phyloP scores from a whole-genome alignment of 2,888 invertebrate species.

The Torymus aiolomorphi region DNA sequence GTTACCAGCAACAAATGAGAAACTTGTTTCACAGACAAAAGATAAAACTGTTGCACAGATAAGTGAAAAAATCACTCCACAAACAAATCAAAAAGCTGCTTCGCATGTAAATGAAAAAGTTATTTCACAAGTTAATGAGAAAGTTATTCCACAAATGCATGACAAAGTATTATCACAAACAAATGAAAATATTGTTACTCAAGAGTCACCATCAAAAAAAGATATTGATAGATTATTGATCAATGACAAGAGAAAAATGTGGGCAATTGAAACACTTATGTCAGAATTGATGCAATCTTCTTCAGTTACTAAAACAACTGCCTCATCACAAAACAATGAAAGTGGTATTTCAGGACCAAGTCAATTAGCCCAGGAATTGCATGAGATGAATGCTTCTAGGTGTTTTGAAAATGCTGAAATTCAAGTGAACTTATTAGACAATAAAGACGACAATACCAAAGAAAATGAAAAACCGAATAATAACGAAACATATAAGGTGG shows the following conservation, averaged over 20 bases:
- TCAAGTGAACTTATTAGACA: slow-evolving; percentile 53
- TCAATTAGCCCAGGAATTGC: slow-evolving; percentile 64
- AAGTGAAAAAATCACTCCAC: too few species aligned
- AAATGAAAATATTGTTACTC: neutral
- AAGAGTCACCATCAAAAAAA: slow-evolving; percentile 23
- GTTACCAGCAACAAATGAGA: slow-evolving; percentile 13
- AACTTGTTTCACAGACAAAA: too few species aligned
- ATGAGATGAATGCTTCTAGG: slow-evolving; percentile 62
- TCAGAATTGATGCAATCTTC: slow-evolving; percentile 65
- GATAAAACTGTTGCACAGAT: too few species aligned
- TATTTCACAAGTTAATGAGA: too few species aligned
- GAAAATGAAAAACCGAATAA: slow-evolving; percentile 27
- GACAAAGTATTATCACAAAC: neutral
- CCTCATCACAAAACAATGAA: slow-evolving; percentile 32
- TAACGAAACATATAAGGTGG: slow-evolving; percentile 32
- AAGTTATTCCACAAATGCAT: too few species aligned
- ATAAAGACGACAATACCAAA: slow-evolving; percentile 47
- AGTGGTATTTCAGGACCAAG: slow-evolving; percentile 54
- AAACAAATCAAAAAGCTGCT: neutral
- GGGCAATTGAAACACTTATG: slow-evolving; percentile 72
- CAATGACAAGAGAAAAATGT: slow-evolving; percentile 69
- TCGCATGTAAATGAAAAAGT: too few species aligned
- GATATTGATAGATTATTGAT: slow-evolving; percentile 56
- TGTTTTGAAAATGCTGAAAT: slow-evolving; percentile 57
- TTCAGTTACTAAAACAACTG: slow-evolving; percentile 57